Evolutionary conservation across 2,797 vertebrate genomes (phyloP), one percentile per base, ranked within the genome.

Genomic region (Lagocephalus sceleratus): DNA sequence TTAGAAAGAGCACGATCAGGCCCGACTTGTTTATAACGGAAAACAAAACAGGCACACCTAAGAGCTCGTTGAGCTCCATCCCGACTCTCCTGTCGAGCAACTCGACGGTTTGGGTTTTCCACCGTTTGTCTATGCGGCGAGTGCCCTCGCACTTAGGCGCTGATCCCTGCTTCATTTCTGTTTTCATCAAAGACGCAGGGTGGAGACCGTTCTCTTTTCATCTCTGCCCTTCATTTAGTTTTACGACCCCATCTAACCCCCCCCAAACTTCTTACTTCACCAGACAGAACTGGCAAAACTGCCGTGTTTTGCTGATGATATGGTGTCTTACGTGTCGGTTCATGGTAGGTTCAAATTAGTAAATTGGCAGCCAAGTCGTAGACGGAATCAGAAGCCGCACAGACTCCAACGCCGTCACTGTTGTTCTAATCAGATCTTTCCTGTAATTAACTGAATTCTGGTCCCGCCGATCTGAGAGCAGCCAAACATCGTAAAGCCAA

Each of bases 151-250:
- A 39, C 61, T 64, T 60, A 75, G 68, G 63, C 55, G 55, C 61
- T 3, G 47, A 47, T 19, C 17, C n/a, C 53, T 71, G 47, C 20
- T 17, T 59, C 40, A 20, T 46, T 45, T 54, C 47, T 62, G 62
- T 50, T 59, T 76, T 66, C 68, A 69, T 81, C 63, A 83, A 79
- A 79, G 71, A 75, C 61, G 12, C 26, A 51, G 63, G 56, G 63
- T 32, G 58, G 75, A 77, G 61, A 73, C 73, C 60, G 68, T 61
- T 60, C 61, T 32, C 71, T 77, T 73, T 81, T 82, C 57, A 76
- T 83, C 74, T 78, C 69, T 29, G 72, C 69, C 57, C 71, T 74
- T 71, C 68, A 75, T 81, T 84, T 82, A 69, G 68, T 85, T 88
- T 87, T 85, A 85, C 50, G 55, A 63, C 65, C 69, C 50, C 73